Conservation (phyloP, 2,113 vertebrate species). For the Corvus moneduloides region DNA sequence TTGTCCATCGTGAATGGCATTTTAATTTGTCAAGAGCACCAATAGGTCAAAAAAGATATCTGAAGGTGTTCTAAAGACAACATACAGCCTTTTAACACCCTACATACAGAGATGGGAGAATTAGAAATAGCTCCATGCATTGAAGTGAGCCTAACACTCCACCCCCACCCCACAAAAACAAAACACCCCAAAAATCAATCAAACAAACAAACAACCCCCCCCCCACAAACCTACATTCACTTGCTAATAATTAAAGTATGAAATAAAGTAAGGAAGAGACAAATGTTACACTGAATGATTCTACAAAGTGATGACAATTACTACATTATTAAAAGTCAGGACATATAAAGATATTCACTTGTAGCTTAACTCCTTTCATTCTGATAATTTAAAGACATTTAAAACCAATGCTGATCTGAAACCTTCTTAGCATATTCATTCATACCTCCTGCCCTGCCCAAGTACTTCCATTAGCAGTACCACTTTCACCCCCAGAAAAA, state of each 20-base stretch:
- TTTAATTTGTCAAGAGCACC: constrained; percentile 59
- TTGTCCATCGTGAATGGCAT: constrained; percentile 38
- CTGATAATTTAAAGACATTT: neutral
- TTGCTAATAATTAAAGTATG: neutral
- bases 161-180: accelerated
- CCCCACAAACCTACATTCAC: neutral
- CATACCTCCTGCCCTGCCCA: neutral
- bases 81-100: neutral
- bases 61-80: constrained; percentile 43
- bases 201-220: accelerated
- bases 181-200: neutral
- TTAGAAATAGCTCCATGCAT: neutral
- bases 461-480: neutral
- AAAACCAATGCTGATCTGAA: neutral
- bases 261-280: neutral
- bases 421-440: neutral
- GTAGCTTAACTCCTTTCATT: neutral
- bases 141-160: neutral
- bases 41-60: constrained; percentile 61
- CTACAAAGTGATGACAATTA: neutral
- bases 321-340: neutral
- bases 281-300: neutral
- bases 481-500: accelerated
- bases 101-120: neutral
- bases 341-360: neutral